phyloP scores from a whole-genome alignment of 2,888 invertebrate genomes.

The Isotomurus palustris region DNA sequence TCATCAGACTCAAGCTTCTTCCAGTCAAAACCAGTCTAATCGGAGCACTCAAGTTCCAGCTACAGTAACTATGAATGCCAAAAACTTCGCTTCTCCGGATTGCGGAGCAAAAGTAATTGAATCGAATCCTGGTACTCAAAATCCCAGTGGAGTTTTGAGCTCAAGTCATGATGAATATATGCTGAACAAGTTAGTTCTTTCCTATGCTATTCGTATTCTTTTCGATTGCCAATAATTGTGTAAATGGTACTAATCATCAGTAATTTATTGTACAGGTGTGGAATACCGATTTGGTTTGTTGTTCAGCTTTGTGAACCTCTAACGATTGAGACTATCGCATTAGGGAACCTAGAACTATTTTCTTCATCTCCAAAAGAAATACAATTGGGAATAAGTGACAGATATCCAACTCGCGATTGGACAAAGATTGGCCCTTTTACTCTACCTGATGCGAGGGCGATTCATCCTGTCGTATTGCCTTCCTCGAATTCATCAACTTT shows the following conservation, averaged over 20 bases:
- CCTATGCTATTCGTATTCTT: not conserved
- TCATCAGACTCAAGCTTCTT: not conserved
- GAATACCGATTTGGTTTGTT: slow-evolving; percentile 87
- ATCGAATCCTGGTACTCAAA: slow-evolving; percentile 86
- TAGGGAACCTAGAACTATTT: slow-evolving; percentile 97
- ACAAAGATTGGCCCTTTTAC: slow-evolving; percentile 39
- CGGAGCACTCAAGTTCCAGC: slow-evolving; percentile 2
- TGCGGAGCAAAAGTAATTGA: slow-evolving; percentile 96
- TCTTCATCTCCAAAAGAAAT: slow-evolving; percentile 94
- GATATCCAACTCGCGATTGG: slow-evolving; percentile 69
- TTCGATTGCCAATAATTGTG: not conserved
- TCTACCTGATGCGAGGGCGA: slow-evolving; percentile 39
- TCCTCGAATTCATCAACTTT: slow-evolving; percentile 45
- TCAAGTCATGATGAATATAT: slow-evolving; percentile 94
- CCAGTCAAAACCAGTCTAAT: slow-evolving; percentile 1
- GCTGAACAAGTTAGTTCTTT: slow-evolving; percentile 65
- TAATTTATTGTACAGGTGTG: slow-evolving; percentile 60
- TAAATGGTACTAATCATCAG: not conserved
- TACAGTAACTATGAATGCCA: slow-evolving; percentile 49
- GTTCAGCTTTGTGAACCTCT: slow-evolving; percentile 97
- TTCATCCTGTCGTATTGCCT: slow-evolving; percentile 43
- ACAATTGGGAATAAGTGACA: slow-evolving; percentile 77
- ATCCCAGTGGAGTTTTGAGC: slow-evolving; percentile 78
- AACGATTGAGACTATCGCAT: slow-evolving; percentile 71
- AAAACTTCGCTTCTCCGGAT: slow-evolving; percentile 93